Evolutionary conservation across 1,140 invertebrate species (phyloP).

Genomic region (Drosophila melanogaster): DNA sequence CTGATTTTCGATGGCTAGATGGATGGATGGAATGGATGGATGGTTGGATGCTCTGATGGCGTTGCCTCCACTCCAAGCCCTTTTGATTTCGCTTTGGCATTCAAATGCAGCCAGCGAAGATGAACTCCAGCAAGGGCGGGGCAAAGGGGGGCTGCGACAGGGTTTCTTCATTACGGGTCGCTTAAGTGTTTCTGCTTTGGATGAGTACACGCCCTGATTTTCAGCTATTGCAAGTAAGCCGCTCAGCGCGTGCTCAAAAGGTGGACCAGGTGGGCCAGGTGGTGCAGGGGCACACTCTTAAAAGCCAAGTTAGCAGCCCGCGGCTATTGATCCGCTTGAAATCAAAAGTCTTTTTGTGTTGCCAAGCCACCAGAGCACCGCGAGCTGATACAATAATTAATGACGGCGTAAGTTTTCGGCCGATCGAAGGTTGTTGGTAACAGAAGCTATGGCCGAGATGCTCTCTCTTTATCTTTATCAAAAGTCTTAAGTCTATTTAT

Average conservation of each 20-base stretch:
- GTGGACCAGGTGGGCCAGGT: neutral
- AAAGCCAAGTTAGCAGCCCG: constrained; percentile 65
- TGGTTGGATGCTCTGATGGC: constrained; percentile 9
- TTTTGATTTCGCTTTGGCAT: constrained; percentile 74
- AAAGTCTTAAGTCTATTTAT: neutral
- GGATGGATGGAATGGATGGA: constrained; percentile 36
- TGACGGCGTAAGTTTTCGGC: constrained; percentile 59
- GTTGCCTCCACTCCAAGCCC: constrained; percentile 30
- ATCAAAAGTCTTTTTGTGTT: constrained; percentile 82
- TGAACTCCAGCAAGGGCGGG: constrained; percentile 42
- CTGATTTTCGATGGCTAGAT: constrained; percentile 37
- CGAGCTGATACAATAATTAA: constrained; percentile 76
- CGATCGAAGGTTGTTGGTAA: constrained; percentile 36
- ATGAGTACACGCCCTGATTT: constrained; percentile 83
- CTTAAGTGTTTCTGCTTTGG: constrained; percentile 82
- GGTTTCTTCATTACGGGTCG: constrained; percentile 74
- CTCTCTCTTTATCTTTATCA: constrained; percentile 24
- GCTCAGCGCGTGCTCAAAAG: constrained; percentile 53
- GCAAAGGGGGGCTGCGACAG: constrained; percentile 37
- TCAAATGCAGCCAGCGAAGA: constrained; percentile 77
- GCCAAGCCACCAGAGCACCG: constrained; percentile 34
- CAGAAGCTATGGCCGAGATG: constrained; percentile 25
- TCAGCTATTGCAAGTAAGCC: constrained; percentile 45
- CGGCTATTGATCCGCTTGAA: constrained; percentile 83
- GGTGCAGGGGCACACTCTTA: neutral